Evolutionary conservation across 2,888 invertebrate species (phyloP).

Genomic region (Epsilonema sp.): DNA sequence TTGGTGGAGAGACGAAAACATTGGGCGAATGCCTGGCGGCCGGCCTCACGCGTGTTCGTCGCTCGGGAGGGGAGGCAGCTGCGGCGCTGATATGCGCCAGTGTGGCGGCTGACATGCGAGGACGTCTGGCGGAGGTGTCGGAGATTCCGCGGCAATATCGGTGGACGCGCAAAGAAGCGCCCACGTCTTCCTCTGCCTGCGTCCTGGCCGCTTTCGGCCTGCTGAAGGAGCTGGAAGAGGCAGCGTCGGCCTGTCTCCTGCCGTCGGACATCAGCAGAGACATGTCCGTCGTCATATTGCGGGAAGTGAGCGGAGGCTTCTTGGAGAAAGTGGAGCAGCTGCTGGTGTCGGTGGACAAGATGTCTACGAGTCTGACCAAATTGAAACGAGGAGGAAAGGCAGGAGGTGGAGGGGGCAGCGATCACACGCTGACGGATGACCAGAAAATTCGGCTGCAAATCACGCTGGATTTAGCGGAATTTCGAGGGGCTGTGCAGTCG

Average conservation of each 20-base stretch:
- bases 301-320: background rate
- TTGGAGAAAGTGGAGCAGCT: conserved; percentile 39
- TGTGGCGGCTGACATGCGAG: background rate
- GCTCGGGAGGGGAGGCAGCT: conserved; percentile 4
- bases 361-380: conserved; percentile 74
- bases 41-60: conserved; percentile 6
- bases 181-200: conserved; percentile 57
- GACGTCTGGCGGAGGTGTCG: conserved; percentile 40
- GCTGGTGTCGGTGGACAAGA: conserved; percentile 73
- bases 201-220: conserved; percentile 46
- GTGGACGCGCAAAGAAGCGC: conserved; percentile 37
- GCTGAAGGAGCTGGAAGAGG: conserved; percentile 24
- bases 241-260: background rate
- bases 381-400: conserved; percentile 47
- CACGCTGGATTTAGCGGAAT: conserved; percentile 59
- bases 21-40: conserved; percentile 16
- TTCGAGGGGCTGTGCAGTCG: conserved; percentile 22
- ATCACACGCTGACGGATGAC: conserved; percentile 70
- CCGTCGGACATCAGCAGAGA: background rate
- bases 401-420: background rate
- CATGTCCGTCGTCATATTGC: conserved; percentile 9
- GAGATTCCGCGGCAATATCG: conserved; percentile 75
- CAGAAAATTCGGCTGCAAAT: conserved; percentile 81
- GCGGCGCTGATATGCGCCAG: conserved; percentile 2
- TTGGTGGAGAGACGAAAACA: conserved; percentile 15